phyloP scores from a whole-genome alignment of 2,888 invertebrate genomes.

The Cephus nigrinus region DNA sequence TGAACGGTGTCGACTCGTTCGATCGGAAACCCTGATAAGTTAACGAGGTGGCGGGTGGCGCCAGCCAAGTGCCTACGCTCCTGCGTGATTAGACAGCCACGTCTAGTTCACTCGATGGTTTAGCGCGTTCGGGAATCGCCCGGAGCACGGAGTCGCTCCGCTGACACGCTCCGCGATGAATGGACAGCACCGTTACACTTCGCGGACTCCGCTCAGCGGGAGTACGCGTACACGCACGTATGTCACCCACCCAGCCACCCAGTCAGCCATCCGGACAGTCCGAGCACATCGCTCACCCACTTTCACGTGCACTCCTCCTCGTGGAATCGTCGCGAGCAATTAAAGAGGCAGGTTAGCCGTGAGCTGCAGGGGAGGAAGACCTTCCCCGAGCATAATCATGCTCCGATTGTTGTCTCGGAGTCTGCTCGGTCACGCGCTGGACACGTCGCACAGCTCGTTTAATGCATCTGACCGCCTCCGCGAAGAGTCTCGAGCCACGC shows the following conservation, averaged over 20 bases:
- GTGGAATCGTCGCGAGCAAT: background rate
- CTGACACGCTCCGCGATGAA: slow-evolving; percentile 45
- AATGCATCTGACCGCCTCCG: slow-evolving; percentile 42
- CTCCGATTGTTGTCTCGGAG: slow-evolving; percentile 50
- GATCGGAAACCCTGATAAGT: background rate
- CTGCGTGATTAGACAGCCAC: background rate
- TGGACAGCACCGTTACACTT: slow-evolving; percentile 42
- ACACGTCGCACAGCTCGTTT: slow-evolving; percentile 8
- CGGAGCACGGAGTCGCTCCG: slow-evolving; percentile 9
- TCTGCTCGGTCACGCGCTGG: background rate
- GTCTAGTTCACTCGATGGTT: background rate
- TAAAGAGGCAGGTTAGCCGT: background rate
- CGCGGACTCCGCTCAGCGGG: slow-evolving; percentile 24
- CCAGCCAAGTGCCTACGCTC: background rate
- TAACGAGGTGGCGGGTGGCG: background rate
- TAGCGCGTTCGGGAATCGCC: background rate
- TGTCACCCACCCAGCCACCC: background rate
- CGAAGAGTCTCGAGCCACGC: slow-evolving; percentile 27
- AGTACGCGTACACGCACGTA: background rate
- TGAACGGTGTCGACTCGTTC: background rate
- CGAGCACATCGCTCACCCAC: background rate
- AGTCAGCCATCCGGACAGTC: background rate
- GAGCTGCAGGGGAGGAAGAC: background rate
- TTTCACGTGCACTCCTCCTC: background rate
- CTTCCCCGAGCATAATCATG: slow-evolving; percentile 44